phyloP scores from a whole-genome alignment of 2,797 vertebrate genomes.

The Microcaecilia unicolor region DNA sequence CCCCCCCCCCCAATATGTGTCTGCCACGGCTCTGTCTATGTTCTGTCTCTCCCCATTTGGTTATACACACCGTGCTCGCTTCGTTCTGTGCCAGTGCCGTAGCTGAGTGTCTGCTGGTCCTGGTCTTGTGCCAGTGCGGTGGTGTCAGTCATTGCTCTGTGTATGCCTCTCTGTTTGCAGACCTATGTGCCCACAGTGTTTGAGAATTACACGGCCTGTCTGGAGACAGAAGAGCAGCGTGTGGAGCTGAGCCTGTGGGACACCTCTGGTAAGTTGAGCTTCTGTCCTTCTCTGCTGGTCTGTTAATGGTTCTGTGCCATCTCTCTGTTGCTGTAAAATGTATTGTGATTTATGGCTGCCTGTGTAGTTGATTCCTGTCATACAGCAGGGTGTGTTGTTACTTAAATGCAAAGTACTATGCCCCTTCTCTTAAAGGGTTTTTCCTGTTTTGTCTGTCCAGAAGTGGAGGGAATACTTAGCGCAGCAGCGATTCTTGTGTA shows the following conservation, averaged over 20 bases:
- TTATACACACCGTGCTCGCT: no score
- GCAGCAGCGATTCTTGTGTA: no score
- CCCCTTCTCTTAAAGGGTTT: no score
- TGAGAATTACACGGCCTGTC: slow-evolving; percentile 89
- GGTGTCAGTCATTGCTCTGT: slow-evolving; percentile 7
- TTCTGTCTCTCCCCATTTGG: no score
- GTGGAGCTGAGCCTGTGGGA: slow-evolving; percentile 94
- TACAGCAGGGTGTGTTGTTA: no score
- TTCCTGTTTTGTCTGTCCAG: no score
- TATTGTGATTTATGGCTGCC: neutral
- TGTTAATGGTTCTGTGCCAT: fast-evolving
- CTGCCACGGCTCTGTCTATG: no score
- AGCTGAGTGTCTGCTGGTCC: no score
- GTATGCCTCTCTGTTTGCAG: slow-evolving; percentile 43
- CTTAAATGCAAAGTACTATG: neutral
- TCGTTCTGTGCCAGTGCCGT: neutral
- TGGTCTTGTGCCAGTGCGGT: slow-evolving; percentile 5
- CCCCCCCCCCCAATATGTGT: no score
- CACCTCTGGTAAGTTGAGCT: slow-evolving; percentile 78
- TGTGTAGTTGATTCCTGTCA: no score
- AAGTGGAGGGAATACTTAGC: no score
- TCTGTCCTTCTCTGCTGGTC: neutral
- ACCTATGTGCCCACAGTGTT: slow-evolving; percentile 92
- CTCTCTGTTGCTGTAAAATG: neutral
- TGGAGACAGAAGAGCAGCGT: slow-evolving; percentile 84